Base-by-base conservation (phyloP, 2,113 vertebrate genomes). In the Neomonachus schauinslandi region DNA sequence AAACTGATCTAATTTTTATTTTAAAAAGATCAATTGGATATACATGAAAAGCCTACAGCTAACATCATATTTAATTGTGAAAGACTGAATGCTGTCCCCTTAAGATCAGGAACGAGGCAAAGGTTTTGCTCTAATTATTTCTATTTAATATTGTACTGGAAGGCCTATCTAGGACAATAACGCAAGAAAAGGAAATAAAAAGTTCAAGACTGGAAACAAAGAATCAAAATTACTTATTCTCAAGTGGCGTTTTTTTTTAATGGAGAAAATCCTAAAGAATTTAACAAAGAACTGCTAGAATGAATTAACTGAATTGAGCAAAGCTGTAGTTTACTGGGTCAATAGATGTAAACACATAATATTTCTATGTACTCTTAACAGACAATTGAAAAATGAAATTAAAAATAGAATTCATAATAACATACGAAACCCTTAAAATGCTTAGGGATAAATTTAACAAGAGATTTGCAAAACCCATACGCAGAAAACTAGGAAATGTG, bases 191-290 rank as follows among this genome's bases (percentile, higher is more conserved):
- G 18, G 55, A 76, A 84, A 84, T 39, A 26, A 80, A 77, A 89
- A 3, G 2, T 18, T 85, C 14, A 88, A 80, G n/a, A 26, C 26
- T 63, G 46, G 42, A 95, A 90, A 86, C 5, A 80, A 80, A 85
- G 24, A 95, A 83, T 79, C 77, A 92, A 84, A 85, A 71, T 80
- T 61, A 59, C 74, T 95, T 92, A 36, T 89, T 96, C 31, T 96
- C 39, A 39, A 46, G 77, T 81, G 69, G 39, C 46, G 12, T 33
- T 31, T 31, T 42, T 82, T 83, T 92, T 63, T 4, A 18, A 59
- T 82, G 28, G 14, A 77, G 51, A 85, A 80, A 94, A 76, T 55
- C 42, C 51, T 89, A 57, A 79, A 49, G 11, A 81, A 51, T 82
- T 24, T 87, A 65, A 53, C 71, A 79, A 61, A 94, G 36, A 91